A percentile compares a stretch with the other conserved stretches of the same genome.
Evolutionary conservation across 2,113 vertebrate species (phyloP).

Genomic region (Orycteropus afer): DNA sequence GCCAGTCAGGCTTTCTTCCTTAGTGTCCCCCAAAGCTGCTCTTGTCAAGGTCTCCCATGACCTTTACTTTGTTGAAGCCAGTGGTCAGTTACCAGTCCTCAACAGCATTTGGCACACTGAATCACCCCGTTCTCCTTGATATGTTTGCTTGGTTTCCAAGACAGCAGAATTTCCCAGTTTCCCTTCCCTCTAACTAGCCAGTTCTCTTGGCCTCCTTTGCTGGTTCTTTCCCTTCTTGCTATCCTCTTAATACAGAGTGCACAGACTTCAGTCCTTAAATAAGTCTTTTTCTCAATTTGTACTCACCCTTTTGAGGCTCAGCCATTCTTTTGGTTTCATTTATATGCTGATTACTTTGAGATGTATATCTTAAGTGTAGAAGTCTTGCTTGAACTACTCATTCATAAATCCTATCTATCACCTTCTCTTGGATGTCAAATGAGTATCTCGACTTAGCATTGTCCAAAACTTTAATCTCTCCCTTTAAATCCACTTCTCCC

Average conservation of each 20-base stretch:
- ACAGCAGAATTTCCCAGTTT: background rate
- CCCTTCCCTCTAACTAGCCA: background rate
- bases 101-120: background rate
- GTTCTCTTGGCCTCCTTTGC: background rate
- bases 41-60: background rate
- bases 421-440: background rate
- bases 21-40: background rate
- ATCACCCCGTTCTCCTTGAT: background rate
- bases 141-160: background rate
- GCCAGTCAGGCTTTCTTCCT: background rate
- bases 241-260: background rate
- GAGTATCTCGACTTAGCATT: background rate
- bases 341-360: background rate
- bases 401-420: background rate
- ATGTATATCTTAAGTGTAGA: background rate
- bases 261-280: background rate
- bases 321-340: background rate
- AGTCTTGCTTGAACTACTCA: background rate
- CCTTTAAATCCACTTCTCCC: too few species aligned
- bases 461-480: background rate
- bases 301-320: background rate
- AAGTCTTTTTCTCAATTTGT: background rate
- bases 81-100: background rate
- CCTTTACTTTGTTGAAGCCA: background rate
- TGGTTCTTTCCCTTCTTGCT: background rate